phyloP scores from a whole-genome alignment of 92 coral and sea anemone species.

The Metridium senile region DNA sequence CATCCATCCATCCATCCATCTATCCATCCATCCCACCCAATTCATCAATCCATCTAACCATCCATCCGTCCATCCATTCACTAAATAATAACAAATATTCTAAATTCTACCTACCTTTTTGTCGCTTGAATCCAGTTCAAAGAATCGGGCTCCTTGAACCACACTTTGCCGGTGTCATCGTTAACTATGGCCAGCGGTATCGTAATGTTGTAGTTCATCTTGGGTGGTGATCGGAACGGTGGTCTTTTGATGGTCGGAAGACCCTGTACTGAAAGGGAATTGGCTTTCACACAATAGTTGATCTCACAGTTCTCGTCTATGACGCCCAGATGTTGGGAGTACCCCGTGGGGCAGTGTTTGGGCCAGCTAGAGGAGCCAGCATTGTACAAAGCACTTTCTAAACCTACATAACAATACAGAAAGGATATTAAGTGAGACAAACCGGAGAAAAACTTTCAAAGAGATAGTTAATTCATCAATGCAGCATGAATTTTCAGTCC shows the following conservation, averaged over 20 bases:
- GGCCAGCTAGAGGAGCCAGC: conserved; percentile 78
- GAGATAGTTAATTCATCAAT: too few species aligned
- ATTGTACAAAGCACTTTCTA: conserved; percentile 25
- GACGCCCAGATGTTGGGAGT: conserved; percentile 84
- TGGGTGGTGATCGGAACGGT: conserved; percentile 74
- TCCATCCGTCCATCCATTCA: neutral
- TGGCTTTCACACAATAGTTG: conserved; percentile 73
- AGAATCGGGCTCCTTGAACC: conserved; percentile 56
- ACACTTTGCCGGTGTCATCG: conserved; percentile 64
- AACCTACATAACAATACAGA: too few species aligned
- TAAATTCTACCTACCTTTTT: conserved; percentile 38
- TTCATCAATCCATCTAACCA: too few species aligned
- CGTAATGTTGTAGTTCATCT: conserved; percentile 60
- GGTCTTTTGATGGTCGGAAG: conserved; percentile 83
- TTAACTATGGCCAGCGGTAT: conserved; percentile 74
- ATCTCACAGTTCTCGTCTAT: conserved; percentile 91
- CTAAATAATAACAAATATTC: neutral
- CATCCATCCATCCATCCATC: too few species aligned
- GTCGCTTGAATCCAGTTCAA: conserved; percentile 54
- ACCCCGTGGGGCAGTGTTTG: conserved; percentile 85
- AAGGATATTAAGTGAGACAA: too few species aligned
- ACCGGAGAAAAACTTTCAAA: too few species aligned
- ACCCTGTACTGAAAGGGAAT: conserved; percentile 62
- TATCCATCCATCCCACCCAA: too few species aligned
- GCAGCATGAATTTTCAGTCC: too few species aligned